Conservation (phyloP, 2,797 vertebrate species). For the Sebastes melanostomus region DNA sequence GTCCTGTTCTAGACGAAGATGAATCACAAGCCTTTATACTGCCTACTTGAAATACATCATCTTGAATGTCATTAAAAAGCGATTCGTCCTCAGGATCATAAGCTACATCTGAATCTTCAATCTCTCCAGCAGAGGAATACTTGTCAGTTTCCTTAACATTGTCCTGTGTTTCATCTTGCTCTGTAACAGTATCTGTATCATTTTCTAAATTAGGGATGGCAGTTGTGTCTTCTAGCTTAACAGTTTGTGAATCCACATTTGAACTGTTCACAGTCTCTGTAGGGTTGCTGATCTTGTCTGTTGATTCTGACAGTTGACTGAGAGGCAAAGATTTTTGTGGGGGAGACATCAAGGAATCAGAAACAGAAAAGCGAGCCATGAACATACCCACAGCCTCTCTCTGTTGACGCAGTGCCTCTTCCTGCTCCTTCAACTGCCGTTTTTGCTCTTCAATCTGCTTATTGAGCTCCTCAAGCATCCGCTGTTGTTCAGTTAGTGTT, state of each 20-base stretch:
- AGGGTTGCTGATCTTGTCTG: slow-evolving; percentile 71
- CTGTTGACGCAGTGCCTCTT: slow-evolving; percentile 93
- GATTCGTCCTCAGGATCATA: slow-evolving; percentile 95
- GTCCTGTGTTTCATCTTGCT: slow-evolving; percentile 55
- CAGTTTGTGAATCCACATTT: slow-evolving; percentile 55
- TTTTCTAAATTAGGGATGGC: slow-evolving; percentile 22
- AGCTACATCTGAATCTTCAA: slow-evolving; percentile 86
- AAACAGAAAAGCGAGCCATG: slow-evolving; percentile 97
- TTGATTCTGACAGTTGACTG: slow-evolving; percentile 71
- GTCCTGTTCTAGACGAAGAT: slow-evolving; percentile 46
- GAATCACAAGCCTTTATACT: slow-evolving; percentile 62
- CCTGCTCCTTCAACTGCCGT: slow-evolving; percentile 93
- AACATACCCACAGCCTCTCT: slow-evolving; percentile 94
- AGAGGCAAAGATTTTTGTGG: slow-evolving; percentile 83
- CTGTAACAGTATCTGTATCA: slow-evolving; percentile 26
- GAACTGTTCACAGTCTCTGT: slow-evolving; percentile 71
- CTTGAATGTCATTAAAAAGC: slow-evolving; percentile 91
- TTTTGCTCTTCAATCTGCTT: slow-evolving; percentile 98
- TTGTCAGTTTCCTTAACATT: slow-evolving; percentile 61
- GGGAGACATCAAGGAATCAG: slow-evolving; percentile 93
- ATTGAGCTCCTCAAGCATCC: slow-evolving; percentile 96
- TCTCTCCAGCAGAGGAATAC: slow-evolving; percentile 76
- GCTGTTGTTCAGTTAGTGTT: slow-evolving; percentile 91
- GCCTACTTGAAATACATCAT: slow-evolving; percentile 79
- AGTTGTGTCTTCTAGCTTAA: slow-evolving; percentile 40